phyloP scores from a whole-genome alignment of 2,113 vertebrate species.

The Alectura lathami region DNA sequence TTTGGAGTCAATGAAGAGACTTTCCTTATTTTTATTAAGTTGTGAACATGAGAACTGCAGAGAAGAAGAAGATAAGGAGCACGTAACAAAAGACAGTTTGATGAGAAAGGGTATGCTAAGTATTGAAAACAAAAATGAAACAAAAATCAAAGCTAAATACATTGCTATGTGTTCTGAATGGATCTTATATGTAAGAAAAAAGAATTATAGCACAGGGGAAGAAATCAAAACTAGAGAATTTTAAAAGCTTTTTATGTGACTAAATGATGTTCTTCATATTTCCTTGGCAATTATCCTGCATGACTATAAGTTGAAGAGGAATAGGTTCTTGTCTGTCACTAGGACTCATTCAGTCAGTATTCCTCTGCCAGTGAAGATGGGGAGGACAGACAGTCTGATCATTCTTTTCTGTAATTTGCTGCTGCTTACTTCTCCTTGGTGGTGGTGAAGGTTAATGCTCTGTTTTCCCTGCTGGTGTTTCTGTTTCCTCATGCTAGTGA shows the following conservation, averaged over 20 bases:
- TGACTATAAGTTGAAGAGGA: background rate
- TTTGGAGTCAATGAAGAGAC: background rate
- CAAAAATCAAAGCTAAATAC: background rate
- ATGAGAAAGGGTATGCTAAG: background rate
- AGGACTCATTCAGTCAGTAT: rapidly evolving
- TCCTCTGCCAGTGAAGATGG: background rate
- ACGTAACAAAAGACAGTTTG: background rate
- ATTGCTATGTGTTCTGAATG: background rate
- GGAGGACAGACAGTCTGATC: background rate
- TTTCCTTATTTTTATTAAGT: background rate
- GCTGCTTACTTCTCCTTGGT: background rate
- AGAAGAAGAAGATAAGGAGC: background rate
- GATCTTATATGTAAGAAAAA: background rate
- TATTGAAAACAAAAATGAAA: background rate
- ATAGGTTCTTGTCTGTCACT: background rate
- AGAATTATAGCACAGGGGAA: background rate
- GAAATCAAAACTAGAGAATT: rapidly evolving
- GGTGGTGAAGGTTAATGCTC: background rate
- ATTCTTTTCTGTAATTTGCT: background rate
- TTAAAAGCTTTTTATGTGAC: background rate
- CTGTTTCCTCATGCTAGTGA: background rate
- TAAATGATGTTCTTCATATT: background rate
- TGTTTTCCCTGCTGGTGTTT: background rate
- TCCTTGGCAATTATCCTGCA: background rate
- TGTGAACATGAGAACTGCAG: background rate